phyloP scores from a whole-genome alignment of 2,797 vertebrate species.

The Siniperca scherzeri region DNA sequence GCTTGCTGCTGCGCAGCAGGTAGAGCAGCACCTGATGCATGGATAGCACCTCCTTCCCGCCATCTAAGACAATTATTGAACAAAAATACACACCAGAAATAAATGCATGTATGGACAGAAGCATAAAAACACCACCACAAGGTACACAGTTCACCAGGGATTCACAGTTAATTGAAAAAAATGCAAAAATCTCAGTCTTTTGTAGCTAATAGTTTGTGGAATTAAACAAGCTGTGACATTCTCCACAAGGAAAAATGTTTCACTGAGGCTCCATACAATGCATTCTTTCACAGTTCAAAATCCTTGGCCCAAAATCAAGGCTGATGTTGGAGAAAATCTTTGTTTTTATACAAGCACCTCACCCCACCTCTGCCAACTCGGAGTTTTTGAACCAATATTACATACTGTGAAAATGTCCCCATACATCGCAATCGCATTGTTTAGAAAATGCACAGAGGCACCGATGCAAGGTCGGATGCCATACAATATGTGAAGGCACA shows the following conservation, averaged over 20 bases:
- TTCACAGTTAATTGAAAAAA: not conserved
- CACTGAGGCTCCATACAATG: not conserved
- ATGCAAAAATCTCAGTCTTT: not conserved
- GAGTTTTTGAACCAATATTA: conserved; percentile 15
- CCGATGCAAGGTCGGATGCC: not conserved
- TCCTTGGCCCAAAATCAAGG: conserved; percentile 23
- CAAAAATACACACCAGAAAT: not conserved
- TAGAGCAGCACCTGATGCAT: conserved; percentile 99
- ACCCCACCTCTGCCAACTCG: conserved; percentile 15
- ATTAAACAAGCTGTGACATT: conserved; percentile 27
- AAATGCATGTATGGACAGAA: not conserved
- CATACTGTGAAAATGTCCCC: conserved; percentile 30
- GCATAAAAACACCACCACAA: not conserved
- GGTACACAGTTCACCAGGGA: not conserved
- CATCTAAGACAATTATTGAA: conserved; percentile 82
- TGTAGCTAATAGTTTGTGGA: conserved; percentile 3
- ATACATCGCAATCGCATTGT: conserved; percentile 32
- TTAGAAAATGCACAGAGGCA: conserved; percentile 9
- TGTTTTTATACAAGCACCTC: conserved; percentile 16
- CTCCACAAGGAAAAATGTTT: conserved; percentile 2
- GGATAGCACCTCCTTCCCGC: conserved; percentile 97
- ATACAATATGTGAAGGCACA: conserved; percentile 14
- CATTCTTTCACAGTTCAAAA: not conserved
- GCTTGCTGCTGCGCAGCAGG: conserved; percentile 93
- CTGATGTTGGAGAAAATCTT: conserved; percentile 14